Evolutionary conservation across 2,113 vertebrate species (phyloP), one percentile per base, ranked within the genome.

Genomic region (Gallinago paraguaiae): DNA sequence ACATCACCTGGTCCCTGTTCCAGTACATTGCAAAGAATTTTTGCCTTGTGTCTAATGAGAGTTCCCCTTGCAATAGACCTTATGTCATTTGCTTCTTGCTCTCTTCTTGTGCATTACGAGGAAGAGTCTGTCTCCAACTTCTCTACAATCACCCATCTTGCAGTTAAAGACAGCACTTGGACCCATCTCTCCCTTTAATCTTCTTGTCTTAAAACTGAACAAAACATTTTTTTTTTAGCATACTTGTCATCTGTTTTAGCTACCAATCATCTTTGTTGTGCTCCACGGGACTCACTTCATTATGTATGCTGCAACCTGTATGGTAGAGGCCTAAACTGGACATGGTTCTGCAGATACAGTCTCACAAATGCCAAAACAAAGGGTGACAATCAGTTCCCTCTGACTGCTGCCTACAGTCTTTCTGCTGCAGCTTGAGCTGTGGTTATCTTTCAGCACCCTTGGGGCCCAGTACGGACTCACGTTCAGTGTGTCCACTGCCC

Each of bases 251-350:
- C 9, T 22, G 13, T 17, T 82, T 68, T 39, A 54, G 45, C 59
- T 88, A 2, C 51, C 23, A 8, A 39, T 18, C 28, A 7, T 48
- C 51, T 13, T 6, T 9, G 51, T 22, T 17, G 12, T 0, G 0
- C 60, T 61, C 20, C 46, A 9, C 31, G 50, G 48, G 27, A 27
- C 53, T 72, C 59, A 16, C 24, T 22, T 46, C 37, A 31, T 33
- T 19, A 45, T 11, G 24, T 22, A 6, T 13, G 15, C 39, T 46
- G 59, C 4, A 3, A 39, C 30, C 53, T 22, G 46, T 23, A 35
- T 6, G 1, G 9, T 10, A 14, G 59, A 31, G 39, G 39, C n/a
- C 37, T 39, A 65, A 18, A 18, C 33, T 11, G 11, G 70, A 33
- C 56, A 57, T 0, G 1, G 70, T 28, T 53, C 57, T 77, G 71